A percentile compares a stretch with the other conserved stretches of the same genome.
Conservation (phyloP, 1,140 invertebrate species). For the Bombus balteatus region DNA sequence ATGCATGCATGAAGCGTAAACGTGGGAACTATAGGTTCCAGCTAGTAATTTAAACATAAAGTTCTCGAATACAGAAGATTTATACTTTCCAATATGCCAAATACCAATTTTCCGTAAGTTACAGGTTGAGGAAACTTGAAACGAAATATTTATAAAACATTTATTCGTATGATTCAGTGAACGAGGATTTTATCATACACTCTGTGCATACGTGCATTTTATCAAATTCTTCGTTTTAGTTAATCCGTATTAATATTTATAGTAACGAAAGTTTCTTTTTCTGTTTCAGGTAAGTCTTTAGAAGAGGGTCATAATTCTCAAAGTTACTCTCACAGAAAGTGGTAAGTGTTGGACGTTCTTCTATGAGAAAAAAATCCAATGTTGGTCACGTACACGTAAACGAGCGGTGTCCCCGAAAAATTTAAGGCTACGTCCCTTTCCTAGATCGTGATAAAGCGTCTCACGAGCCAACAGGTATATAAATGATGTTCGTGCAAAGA, state of each 20-base stretch:
- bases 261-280: constrained; percentile 20
- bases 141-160: not conserved
- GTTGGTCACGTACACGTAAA: constrained; percentile 51
- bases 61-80: constrained; percentile 26
- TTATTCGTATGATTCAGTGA: too few species aligned
- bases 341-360: constrained; percentile 1
- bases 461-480: constrained; percentile 16
- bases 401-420: constrained; percentile 33
- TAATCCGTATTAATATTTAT: not conserved
- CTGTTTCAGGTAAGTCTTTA: constrained; percentile 70
- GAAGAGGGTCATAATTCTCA: not conserved
- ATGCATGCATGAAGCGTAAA: constrained; percentile 50
- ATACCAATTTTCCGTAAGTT: not conserved
- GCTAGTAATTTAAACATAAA: constrained; percentile 42
- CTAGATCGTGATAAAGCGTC: constrained; percentile 47
- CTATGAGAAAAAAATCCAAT: constrained; percentile 7
- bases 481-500: constrained; percentile 29
- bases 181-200: not conserved
- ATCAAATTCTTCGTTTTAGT: too few species aligned
- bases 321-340: not conserved
- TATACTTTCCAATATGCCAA: not conserved
- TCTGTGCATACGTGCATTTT: not conserved
- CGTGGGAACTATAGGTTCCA: constrained; percentile 41
- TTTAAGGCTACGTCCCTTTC: not conserved
- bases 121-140: not conserved